Base-by-base conservation (phyloP, 2,797 vertebrate genomes). In the Sebastes variabilis region DNA sequence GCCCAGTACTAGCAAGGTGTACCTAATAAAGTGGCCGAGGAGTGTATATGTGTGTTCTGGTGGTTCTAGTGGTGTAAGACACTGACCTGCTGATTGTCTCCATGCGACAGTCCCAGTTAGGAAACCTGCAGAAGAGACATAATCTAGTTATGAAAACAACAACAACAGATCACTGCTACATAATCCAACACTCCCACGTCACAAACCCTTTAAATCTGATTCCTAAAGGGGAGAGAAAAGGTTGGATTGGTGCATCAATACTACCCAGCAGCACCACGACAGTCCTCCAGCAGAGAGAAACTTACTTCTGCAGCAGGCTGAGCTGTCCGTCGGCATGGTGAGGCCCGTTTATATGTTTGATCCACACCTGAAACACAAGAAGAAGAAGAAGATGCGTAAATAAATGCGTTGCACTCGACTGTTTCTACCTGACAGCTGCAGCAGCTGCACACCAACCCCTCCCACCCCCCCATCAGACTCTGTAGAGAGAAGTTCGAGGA, bases 241-340 rank as follows among this genome's bases (percentile, higher is more conserved):
- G 38, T 42, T 42, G 13, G 38, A 42, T 14, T 42, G 38, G 38
- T 42, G 38, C 38, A 42, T 42, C 38, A 42, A 6, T 42, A 42
- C 38, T 42, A 42, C 12, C 38, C 5, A 42, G 38, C 38, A 16
- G 38, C 38, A 14, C 38, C 38, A 42, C 13, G 5, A 42, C 38
- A 42, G 38, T 42, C 38, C 38, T 36, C 11, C 34, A 36, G 38
- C 13, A 20, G 36, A 34, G 32, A 36, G 22, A 8, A 24, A 84
- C 93, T 89, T 54, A 96, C 95, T 55, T 81, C 80, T 94, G 92
- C 77, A 96, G 91, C 65, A 96, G 88, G 29, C 1, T 46, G 52
- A 95, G 93, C 80, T 95, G 95, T 77, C 93, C 91, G 18, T 95
- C 88, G 5, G 95, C 95, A 89, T 96, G 96, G 4, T 83, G 87